Percentiles rank a stretch among this genome's conserved stretches.
phyloP scores from a whole-genome alignment of 2,888 invertebrate genomes.

The Endotricha flammealis region DNA sequence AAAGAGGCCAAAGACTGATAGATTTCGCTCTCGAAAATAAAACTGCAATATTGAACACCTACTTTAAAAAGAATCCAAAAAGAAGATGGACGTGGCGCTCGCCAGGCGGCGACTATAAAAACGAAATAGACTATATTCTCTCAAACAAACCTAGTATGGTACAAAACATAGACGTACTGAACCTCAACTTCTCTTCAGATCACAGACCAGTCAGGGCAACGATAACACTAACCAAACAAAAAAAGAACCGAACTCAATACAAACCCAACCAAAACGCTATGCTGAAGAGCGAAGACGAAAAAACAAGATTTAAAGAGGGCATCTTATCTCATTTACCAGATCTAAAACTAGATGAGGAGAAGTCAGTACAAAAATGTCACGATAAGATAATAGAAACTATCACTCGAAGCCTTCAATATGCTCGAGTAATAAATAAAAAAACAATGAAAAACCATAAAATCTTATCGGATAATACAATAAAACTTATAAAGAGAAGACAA shows the following conservation, averaged over 20 bases:
- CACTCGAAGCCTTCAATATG: neutral
- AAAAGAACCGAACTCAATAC: conserved; percentile 1
- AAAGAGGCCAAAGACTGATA: conserved; percentile 22
- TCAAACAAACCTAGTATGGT: conserved; percentile 16
- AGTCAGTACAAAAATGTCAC: too few relatives aligned
- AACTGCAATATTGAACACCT: conserved; percentile 22
- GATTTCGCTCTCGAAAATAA: conserved; percentile 23
- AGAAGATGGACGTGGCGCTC: conserved; percentile 24
- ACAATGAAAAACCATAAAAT: conserved; percentile 6
- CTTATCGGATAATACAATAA: conserved; percentile 14
- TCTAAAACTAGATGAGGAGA: too few relatives aligned
- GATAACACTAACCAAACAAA: neutral
- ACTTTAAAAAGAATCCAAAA: conserved; percentile 18
- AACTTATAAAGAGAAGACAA: conserved; percentile 14
- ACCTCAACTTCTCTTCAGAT: conserved; percentile 13
- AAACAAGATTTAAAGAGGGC: neutral
- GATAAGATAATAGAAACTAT: too few relatives aligned
- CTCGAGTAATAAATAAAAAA: neutral
- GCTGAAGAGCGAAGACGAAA: neutral
- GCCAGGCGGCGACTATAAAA: conserved; percentile 16
- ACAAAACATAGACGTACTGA: conserved; percentile 18
- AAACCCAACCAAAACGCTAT: neutral
- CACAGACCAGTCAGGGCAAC: neutral
- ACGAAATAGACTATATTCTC: conserved; percentile 24
- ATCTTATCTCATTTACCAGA: too few relatives aligned